Conservation (phyloP, 2,113 vertebrate species). For the Sturnira hondurensis region DNA sequence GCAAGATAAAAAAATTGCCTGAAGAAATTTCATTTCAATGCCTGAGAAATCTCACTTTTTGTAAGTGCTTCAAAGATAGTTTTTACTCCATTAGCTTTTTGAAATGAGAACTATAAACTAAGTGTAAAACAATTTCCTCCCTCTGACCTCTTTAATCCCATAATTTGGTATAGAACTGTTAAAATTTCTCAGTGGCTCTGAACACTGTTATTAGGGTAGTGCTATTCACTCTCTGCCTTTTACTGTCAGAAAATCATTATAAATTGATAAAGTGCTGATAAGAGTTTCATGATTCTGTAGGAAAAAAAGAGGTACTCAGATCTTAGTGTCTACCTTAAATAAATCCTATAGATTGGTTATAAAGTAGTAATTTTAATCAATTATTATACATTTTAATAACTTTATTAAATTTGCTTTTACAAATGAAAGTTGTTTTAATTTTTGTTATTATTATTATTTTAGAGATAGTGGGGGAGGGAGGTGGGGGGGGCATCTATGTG, state of each 20-base stretch:
- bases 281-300: conserved; percentile 20
- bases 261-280: conserved; percentile 30
- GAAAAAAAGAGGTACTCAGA: not conserved
- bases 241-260: conserved; percentile 15
- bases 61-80: not conserved
- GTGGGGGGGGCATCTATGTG: too few relatives aligned
- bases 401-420: conserved; percentile 14
- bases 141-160: conserved; percentile 38
- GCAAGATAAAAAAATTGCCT: not conserved
- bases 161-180: conserved; percentile 49
- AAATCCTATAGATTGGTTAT: not conserved
- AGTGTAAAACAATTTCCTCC: not conserved
- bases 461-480: too few relatives aligned
- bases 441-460: too few relatives aligned
- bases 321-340: not conserved
- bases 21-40: not conserved
- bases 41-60: conserved; percentile 13
- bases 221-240: conserved; percentile 9
- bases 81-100: not conserved
- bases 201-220: not conserved
- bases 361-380: not conserved
- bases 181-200: not conserved
- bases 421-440: not conserved
- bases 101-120: not conserved
- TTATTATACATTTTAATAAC: conserved; percentile 11